Evolutionary conservation across 2,888 invertebrate species (phyloP).

Genomic region (Bedellia somnulentella): DNA sequence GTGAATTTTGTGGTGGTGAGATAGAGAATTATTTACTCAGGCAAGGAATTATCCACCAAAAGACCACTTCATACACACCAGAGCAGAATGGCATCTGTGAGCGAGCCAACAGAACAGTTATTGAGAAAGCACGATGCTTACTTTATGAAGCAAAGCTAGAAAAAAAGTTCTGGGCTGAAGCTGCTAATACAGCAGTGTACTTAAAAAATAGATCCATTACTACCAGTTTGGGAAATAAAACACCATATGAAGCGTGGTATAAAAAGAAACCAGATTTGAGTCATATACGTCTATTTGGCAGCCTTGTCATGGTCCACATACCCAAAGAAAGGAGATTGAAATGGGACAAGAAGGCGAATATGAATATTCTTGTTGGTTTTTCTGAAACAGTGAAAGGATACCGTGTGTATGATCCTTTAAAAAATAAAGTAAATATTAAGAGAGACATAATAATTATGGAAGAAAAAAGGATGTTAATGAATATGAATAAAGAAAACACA

Average conservation of each 20-base stretch:
- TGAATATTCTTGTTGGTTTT: slow-evolving; percentile 10
- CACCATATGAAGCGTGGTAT: slow-evolving; percentile 12
- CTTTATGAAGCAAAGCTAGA: slow-evolving; percentile 11
- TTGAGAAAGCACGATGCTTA: slow-evolving; percentile 15
- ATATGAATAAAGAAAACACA: no score
- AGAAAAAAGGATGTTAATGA: neutral
- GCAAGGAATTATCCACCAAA: slow-evolving; percentile 13
- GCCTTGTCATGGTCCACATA: slow-evolving; percentile 11
- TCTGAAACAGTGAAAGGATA: slow-evolving; percentile 7
- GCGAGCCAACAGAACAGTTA: slow-evolving; percentile 15
- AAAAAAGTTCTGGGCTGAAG: slow-evolving; percentile 6
- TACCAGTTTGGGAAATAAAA: slow-evolving; percentile 7
- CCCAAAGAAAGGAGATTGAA: slow-evolving; percentile 11
- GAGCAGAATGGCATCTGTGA: slow-evolving; percentile 16
- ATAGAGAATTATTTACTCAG: slow-evolving; percentile 11
- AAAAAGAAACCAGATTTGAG: slow-evolving; percentile 10
- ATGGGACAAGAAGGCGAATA: slow-evolving; percentile 11
- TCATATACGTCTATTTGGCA: slow-evolving; percentile 11
- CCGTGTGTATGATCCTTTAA: slow-evolving; percentile 3
- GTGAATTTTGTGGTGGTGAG: slow-evolving; percentile 10
- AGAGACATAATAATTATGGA: slow-evolving; percentile 4
- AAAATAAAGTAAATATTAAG: neutral
- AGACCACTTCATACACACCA: slow-evolving; percentile 13
- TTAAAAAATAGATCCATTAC: slow-evolving; percentile 3
- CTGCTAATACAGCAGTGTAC: slow-evolving; percentile 4